Evolutionary conservation across 2,113 vertebrate species (phyloP).

Genomic region (Pantherophis guttatus): DNA sequence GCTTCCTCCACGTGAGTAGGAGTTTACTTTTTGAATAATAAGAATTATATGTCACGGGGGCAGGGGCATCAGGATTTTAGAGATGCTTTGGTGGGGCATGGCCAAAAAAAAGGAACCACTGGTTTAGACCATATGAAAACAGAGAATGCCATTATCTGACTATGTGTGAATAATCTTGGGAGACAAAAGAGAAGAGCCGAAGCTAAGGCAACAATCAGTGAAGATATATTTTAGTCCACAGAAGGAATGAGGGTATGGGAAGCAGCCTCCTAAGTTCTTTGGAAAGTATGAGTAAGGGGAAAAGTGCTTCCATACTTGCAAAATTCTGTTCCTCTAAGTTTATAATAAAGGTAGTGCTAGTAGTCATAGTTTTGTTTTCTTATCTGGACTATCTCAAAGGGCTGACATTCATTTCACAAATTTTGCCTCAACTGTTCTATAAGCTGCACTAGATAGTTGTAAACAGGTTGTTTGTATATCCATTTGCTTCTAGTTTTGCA

Average conservation of each 20-base stretch:
- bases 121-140: not conserved
- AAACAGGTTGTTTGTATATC: not conserved
- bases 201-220: not conserved
- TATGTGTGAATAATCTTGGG: not conserved
- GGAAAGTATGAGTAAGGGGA: not conserved
- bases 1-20: no score
- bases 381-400: not conserved
- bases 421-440: not conserved
- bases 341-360: not conserved
- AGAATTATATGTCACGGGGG: no score
- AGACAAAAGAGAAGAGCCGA: not conserved
- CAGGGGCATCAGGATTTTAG: no score
- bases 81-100: no score
- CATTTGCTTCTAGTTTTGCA: not conserved
- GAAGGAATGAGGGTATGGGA: not conserved
- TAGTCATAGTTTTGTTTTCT: not conserved
- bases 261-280: not conserved
- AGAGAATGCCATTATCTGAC: not conserved
- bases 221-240: not conserved
- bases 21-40: no score
- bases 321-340: not conserved
- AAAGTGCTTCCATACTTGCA: not conserved
- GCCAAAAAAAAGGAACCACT: no score
- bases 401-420: not conserved
- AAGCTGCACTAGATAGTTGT: not conserved